A percentile compares a stretch with the other conserved stretches of the same genome.
Conservation (phyloP, 1,140 invertebrate species). For the Teleopsis dalmanni region DNA sequence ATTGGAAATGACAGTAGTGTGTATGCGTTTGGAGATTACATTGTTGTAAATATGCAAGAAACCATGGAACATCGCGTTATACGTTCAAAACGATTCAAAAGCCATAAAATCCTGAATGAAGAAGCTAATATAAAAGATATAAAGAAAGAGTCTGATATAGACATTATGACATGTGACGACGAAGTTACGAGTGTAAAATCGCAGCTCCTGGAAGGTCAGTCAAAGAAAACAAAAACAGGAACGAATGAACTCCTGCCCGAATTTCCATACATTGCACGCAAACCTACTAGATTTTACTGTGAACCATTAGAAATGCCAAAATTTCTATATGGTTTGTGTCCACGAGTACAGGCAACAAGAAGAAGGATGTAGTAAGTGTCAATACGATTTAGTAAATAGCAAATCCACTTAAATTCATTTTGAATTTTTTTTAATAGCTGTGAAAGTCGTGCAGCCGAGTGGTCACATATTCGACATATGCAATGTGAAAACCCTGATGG, state of each 20-base stretch:
- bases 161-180: background rate
- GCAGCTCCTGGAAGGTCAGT: background rate
- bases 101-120: constrained; percentile 25
- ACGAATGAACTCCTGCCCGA: constrained; percentile 49
- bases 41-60: constrained; percentile 70
- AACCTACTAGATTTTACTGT: constrained; percentile 50
- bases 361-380: constrained; percentile 32
- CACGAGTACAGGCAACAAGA: constrained; percentile 52
- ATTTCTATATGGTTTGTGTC: constrained; percentile 60
- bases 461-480: constrained; percentile 48
- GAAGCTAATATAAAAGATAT: constrained; percentile 3
- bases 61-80: constrained; percentile 74
- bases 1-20: constrained; percentile 47
- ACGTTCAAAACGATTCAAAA: constrained; percentile 46
- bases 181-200: background rate
- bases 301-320: constrained; percentile 59
- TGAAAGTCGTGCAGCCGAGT: constrained; percentile 50
- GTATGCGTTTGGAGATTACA: constrained; percentile 65
- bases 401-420: background rate
- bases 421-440: constrained; percentile 18
- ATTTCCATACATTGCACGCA: constrained; percentile 53
- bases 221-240: constrained; percentile 16
- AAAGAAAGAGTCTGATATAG: constrained; percentile 9
- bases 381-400: background rate
- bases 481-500: constrained; percentile 50